Conservation (phyloP, 1,140 invertebrate genomes). For the Medauroidea extradentata region DNA sequence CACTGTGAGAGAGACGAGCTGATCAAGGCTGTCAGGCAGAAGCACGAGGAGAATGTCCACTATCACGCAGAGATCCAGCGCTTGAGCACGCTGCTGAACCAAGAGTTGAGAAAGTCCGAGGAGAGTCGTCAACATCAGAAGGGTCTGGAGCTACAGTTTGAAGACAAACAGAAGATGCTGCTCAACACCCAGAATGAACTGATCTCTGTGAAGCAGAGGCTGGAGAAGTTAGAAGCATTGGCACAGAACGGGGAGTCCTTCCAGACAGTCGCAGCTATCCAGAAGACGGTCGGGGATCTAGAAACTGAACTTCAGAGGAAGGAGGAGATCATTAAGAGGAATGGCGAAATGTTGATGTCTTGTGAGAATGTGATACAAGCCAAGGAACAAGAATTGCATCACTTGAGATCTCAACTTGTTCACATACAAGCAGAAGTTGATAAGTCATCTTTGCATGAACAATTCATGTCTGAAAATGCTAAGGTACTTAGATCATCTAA, state of each 20-base stretch:
- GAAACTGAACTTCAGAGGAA: not conserved
- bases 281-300: slow-evolving; percentile 21
- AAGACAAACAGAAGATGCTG: slow-evolving; percentile 45
- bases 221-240: slow-evolving; percentile 45
- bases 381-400: too few relatives aligned
- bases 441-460: too few relatives aligned
- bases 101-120: slow-evolving; percentile 46
- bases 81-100: slow-evolving; percentile 47
- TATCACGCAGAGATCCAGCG: slow-evolving; percentile 81
- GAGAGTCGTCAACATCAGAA: slow-evolving; percentile 39
- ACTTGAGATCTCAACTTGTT: too few relatives aligned
- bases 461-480: too few relatives aligned
- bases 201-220: slow-evolving; percentile 45
- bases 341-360: too few relatives aligned
- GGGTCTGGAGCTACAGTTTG: slow-evolving; percentile 33
- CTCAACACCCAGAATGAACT: slow-evolving; percentile 51
- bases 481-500: too few relatives aligned
- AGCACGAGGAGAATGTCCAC: slow-evolving; percentile 76
- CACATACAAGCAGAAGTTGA: too few relatives aligned
- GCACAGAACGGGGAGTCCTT: slow-evolving; percentile 16
- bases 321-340: not conserved
- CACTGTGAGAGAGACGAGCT: slow-evolving; percentile 65
- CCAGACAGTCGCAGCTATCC: slow-evolving; percentile 38
- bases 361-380: too few relatives aligned
- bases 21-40: slow-evolving; percentile 67